Conservation (phyloP, 2,888 invertebrate species). For the Reticulitermes lucifugus region DNA sequence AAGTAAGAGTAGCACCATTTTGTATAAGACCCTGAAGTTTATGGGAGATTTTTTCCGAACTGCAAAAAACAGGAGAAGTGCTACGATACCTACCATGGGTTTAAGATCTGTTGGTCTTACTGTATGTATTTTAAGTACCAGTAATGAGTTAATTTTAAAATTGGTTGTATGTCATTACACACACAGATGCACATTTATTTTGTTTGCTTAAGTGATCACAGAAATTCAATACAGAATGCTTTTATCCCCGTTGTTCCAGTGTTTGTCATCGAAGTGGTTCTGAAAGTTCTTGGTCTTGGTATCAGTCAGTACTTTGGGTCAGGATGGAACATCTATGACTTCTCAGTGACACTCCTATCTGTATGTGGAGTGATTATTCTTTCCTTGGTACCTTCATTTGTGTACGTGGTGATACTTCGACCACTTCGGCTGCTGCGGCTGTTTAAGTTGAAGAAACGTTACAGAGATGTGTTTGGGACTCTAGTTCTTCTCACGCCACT, state of each 20-base stretch:
- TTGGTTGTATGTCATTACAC: no score
- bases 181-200: no score
- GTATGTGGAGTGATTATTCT: constrained; percentile 76
- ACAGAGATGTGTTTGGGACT: constrained; percentile 83
- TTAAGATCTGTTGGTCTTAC: no score
- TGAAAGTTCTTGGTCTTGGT: constrained; percentile 81
- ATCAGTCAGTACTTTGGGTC: constrained; percentile 78
- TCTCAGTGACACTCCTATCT: constrained; percentile 76
- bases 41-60: no score
- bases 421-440: constrained; percentile 69
- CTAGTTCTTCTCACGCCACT: constrained; percentile 83
- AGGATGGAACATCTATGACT: constrained; percentile 88
- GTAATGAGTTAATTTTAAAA: no score
- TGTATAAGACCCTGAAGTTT: no score
- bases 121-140: no score
- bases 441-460: constrained; percentile 58
- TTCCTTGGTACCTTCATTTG: constrained; percentile 74
- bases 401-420: constrained; percentile 78
- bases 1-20: no score
- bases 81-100: no score
- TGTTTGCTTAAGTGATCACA: no score
- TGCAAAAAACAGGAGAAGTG: no score
- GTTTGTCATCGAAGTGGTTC: constrained; percentile 78
- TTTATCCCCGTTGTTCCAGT: constrained; percentile 67
- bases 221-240: no score